Evolutionary conservation across 2,113 vertebrate genomes (phyloP), one percentile per base, ranked within the genome.

Genomic region (Butorides virescens): DNA sequence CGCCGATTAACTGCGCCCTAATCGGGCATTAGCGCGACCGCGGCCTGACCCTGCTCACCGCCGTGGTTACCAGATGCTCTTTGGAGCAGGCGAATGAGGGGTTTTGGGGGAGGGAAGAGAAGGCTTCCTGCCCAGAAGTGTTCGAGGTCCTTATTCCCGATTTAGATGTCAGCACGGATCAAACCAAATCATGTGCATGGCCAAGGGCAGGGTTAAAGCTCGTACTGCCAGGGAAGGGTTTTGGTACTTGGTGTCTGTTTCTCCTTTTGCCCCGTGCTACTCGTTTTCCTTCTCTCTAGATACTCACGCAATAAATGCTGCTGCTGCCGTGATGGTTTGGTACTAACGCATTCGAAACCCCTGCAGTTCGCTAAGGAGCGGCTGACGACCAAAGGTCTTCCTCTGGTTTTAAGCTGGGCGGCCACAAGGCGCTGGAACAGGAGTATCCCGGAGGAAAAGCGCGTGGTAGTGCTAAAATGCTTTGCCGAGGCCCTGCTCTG

Each of bases 251-350:
- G 7, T 91, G 65, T 46, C 27, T 75, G 9, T 66, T 39, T 88
- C 53, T 88, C 36, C 47, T 90, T 19, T 53, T 55, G 90, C 66
- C 53, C 42, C 3, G 5, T 52, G 62, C 66, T 47, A 1, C 79
- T 78, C 52, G 12, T 82, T 89, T 77, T 66, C 73, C 52, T 91
- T 77, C 63, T 84, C 20, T 53, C 75, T 10, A 79, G 91, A 79
- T 52, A 5, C 36, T 81, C 42, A 1, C 1, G 0, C 46, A 26
- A 7, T 34, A 20, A 68, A 23, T 1, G 39, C 78, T 56, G 61
- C 46, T 0, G 0, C 6, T 0, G 0, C 6, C 5, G 44, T 42
- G 37, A 21, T 0, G 15, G 32, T 37, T 77, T 46, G 42, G 36
- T 81, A 56, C 73, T 66, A 81, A 42, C 4, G 2, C 10, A 0